phyloP scores from a whole-genome alignment of 2,888 invertebrate species.

The Coleophora deauratella region DNA sequence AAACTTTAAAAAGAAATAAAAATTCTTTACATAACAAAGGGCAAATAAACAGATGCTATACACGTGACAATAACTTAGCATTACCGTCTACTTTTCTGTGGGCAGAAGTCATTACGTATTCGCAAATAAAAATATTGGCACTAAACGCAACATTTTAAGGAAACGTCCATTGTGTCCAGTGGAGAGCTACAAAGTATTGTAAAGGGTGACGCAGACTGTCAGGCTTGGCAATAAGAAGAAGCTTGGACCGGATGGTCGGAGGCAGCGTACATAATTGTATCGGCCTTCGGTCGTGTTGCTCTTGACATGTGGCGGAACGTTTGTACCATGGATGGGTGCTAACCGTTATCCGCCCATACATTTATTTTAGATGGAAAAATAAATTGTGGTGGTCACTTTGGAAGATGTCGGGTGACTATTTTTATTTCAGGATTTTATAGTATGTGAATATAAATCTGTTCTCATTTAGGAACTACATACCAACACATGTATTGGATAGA shows the following conservation, averaged over 20 bases:
- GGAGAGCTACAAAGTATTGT: constrained; percentile 29
- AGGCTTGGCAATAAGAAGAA: constrained; percentile 23
- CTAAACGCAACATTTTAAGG: neutral
- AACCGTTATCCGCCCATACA: constrained; percentile 21
- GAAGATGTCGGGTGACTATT: neutral
- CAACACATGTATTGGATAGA: too few species aligned
- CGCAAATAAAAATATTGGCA: neutral
- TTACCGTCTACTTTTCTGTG: too few species aligned
- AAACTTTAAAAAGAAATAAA: too few species aligned
- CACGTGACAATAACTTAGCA: too few species aligned
- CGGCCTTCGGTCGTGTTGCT: constrained; percentile 33
- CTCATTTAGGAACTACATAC: too few species aligned
- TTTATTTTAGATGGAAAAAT: neutral
- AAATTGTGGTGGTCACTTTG: too few species aligned
- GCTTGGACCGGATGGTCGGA: constrained; percentile 15
- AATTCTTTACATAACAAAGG: too few species aligned
- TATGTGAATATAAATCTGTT: too few species aligned
- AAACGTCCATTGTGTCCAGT: constrained; percentile 8
- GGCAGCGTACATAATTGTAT: constrained; percentile 39
- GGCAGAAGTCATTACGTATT: too few species aligned
- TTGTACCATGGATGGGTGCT: constrained; percentile 26
- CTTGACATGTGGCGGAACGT: constrained; percentile 26
- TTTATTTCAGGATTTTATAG: neutral
- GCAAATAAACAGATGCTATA: too few species aligned
- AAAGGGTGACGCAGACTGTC: constrained; percentile 17